Conservation (phyloP, 2,888 invertebrate species). For the Drosophila koepferae region DNA sequence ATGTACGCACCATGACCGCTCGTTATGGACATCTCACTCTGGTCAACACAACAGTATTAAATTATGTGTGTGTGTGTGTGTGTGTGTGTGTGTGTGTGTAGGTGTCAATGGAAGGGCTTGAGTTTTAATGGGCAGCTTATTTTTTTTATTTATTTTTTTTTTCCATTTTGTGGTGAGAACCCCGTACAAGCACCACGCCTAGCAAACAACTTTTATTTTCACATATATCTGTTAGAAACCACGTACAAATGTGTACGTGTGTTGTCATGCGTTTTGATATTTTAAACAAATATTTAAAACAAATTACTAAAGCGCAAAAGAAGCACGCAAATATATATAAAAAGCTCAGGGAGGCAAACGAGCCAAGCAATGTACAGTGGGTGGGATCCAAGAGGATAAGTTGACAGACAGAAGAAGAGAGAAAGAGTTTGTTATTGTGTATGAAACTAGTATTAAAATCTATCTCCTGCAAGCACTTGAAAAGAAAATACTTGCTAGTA, state of each 20-base stretch:
- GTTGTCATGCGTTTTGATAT: constrained; percentile 73
- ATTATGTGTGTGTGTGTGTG: background rate
- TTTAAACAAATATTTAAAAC: constrained; percentile 80
- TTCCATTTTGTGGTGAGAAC: constrained; percentile 52
- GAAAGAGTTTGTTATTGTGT: background rate
- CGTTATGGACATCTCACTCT: constrained; percentile 24
- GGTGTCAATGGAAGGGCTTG: constrained; percentile 28
- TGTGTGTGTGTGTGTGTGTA: background rate
- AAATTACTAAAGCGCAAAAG: constrained; percentile 76
- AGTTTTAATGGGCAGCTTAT: constrained; percentile 38
- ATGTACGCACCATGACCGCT: constrained; percentile 12
- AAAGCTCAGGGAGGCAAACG: constrained; percentile 40
- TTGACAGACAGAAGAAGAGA: too few species aligned
- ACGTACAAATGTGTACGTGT: constrained; percentile 77
- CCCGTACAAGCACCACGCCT: constrained; percentile 40
- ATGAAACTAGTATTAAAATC: too few species aligned
- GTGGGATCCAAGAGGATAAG: background rate
- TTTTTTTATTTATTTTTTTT: background rate
- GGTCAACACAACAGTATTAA: constrained; percentile 39
- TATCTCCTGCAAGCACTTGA: background rate
- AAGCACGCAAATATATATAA: constrained; percentile 61
- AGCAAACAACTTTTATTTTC: constrained; percentile 73
- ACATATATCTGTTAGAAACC: constrained; percentile 80
- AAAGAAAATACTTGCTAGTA: too few species aligned
- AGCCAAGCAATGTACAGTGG: constrained; percentile 44